Evolutionary conservation across 2,797 vertebrate genomes (phyloP).

Genomic region (Malacoraja senta): DNA sequence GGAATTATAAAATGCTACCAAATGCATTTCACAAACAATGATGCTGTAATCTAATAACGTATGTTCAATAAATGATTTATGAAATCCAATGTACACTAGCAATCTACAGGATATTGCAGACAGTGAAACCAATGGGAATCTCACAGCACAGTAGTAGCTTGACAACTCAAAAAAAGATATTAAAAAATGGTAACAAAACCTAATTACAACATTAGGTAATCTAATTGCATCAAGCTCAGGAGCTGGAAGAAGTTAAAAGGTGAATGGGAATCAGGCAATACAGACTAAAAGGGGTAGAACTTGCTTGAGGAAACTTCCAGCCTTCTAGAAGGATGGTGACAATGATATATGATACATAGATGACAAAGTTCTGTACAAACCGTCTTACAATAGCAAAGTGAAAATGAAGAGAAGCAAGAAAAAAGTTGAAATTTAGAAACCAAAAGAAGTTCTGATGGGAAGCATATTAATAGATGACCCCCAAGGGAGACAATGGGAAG

Average conservation of each 20-base stretch:
- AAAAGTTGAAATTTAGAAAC: not conserved
- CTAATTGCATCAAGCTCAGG: not conserved
- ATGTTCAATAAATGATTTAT: not conserved
- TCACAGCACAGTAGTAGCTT: not conserved
- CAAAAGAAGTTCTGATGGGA: not conserved
- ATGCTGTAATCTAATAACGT: not conserved
- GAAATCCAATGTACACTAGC: not conserved
- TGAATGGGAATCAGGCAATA: no score
- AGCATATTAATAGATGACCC: not conserved
- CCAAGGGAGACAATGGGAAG: not conserved
- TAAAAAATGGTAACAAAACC: not conserved
- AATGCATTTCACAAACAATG: not conserved
- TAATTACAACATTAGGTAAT: not conserved
- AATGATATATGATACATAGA: not conserved
- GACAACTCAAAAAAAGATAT: not conserved
- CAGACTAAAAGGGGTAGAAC: not conserved
- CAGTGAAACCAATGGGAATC: not conserved
- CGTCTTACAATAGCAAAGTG: not conserved
- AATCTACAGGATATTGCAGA: not conserved
- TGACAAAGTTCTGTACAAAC: not conserved
- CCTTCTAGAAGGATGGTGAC: not conserved
- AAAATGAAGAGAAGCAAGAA: not conserved
- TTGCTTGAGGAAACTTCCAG: not conserved
- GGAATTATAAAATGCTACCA: not conserved
- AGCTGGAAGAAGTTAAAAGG: not conserved